Conservation (phyloP, 2,888 invertebrate species). For the Chloromyia formosa region DNA sequence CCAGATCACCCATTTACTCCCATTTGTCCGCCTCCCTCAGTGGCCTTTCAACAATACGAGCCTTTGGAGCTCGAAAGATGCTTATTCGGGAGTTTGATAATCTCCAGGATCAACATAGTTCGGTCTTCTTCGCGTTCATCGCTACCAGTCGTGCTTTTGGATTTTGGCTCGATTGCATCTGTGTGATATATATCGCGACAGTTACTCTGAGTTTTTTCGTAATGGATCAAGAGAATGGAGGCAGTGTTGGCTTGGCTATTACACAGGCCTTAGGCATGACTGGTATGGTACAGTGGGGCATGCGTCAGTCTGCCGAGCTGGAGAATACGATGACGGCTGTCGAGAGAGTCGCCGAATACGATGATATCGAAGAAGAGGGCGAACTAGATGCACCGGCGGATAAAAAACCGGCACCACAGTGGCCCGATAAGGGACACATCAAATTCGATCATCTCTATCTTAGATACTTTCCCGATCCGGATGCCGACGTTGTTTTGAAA, state of each 20-base stretch:
- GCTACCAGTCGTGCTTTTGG: conserved; percentile 92
- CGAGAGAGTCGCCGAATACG: conserved; percentile 80
- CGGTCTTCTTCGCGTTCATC: conserved; percentile 92
- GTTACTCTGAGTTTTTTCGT: conserved; percentile 80
- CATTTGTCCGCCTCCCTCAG: conserved; percentile 89
- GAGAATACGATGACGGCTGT: conserved; percentile 91
- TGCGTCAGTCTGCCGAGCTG: conserved; percentile 90
- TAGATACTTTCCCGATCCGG: conserved; percentile 71
- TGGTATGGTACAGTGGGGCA: conserved; percentile 80
- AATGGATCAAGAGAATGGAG: conserved; percentile 72
- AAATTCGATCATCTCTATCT: conserved; percentile 75
- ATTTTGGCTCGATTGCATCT: conserved; percentile 89
- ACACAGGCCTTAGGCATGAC: conserved; percentile 83
- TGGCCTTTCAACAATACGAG: conserved; percentile 91
- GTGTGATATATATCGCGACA: conserved; percentile 83
- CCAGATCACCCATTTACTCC: conserved; percentile 93
- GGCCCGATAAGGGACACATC: conserved; percentile 78
- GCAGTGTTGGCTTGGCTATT: conserved; percentile 80
- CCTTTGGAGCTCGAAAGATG: conserved; percentile 82
- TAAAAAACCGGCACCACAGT: conserved; percentile 72
- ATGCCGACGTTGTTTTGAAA: conserved; percentile 78
- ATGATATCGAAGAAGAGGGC: conserved; percentile 65
- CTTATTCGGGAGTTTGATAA: conserved; percentile 82
- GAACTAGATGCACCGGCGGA: conserved; percentile 75
- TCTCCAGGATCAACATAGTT: conserved; percentile 86